Percentiles rank a stretch among this genome's conserved stretches.
Evolutionary conservation across 2,888 invertebrate species (phyloP).

Genomic region (Euproctis similis): DNA sequence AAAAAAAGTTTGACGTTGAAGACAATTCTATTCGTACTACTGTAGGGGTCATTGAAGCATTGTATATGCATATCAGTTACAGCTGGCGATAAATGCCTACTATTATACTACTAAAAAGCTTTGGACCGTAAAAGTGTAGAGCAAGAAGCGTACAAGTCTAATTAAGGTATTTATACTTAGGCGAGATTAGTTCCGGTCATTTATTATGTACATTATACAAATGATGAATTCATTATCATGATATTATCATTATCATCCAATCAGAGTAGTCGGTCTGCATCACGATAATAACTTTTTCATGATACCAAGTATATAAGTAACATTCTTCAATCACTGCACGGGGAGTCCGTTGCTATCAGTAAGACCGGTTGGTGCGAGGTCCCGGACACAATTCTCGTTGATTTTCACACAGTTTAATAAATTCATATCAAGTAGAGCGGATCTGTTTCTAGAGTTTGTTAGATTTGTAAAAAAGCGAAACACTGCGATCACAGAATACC

Average conservation of each 20-base stretch:
- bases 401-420: conserved; percentile 37
- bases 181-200: background rate
- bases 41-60: too few relatives aligned
- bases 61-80: too few relatives aligned
- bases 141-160: too few relatives aligned
- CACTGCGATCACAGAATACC: conserved; percentile 35
- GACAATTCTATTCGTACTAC: too few relatives aligned
- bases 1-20: too few relatives aligned
- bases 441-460: conserved; percentile 42
- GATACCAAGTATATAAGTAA: conserved; percentile 23
- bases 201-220: background rate
- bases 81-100: too few relatives aligned
- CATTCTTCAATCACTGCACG: conserved; percentile 2
- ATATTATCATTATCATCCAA: conserved; percentile 42
- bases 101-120: too few relatives aligned
- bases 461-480: conserved; percentile 31
- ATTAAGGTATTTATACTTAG: background rate
- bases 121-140: too few relatives aligned
- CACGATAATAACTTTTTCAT: conserved; percentile 40
- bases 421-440: conserved; percentile 58
- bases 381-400: conserved; percentile 68
- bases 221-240: background rate
- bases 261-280: conserved; percentile 30
- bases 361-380: conserved; percentile 67
- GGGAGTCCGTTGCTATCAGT: conserved; percentile 69